A percentile compares a stretch with the other conserved stretches of the same genome.
phyloP scores from a whole-genome alignment of 2,888 invertebrate species.

The Drosophila mettleri region DNA sequence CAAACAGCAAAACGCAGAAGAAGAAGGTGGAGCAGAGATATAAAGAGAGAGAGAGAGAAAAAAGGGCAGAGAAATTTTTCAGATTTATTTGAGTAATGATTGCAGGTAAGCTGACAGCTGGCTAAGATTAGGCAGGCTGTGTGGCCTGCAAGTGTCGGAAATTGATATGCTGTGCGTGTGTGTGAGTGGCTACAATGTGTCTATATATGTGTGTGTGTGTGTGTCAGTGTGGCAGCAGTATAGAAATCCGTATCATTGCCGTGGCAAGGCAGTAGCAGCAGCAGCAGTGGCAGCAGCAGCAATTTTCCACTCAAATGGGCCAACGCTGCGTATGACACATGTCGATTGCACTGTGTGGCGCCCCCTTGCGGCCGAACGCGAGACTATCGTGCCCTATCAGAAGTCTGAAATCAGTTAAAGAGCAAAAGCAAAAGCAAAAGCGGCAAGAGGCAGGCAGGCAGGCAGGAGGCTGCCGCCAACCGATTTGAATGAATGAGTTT shows the following conservation, averaged over 20 bases:
- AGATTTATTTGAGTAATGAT: constrained; percentile 43
- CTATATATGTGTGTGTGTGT: neutral
- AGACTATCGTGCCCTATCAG: constrained; percentile 32
- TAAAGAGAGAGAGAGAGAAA: neutral
- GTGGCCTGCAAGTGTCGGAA: constrained; percentile 67
- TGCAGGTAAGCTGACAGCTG: constrained; percentile 35
- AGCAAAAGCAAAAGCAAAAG: constrained; percentile 14
- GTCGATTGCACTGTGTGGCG: constrained; percentile 59
- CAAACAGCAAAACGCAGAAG: constrained; percentile 17
- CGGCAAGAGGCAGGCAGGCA: neutral
- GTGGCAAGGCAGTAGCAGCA: constrained; percentile 55
- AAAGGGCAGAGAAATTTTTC: constrained; percentile 11
- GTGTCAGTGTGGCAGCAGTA: constrained; percentile 15
- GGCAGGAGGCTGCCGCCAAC: constrained; percentile 20
- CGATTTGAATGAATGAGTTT: constrained; percentile 65
- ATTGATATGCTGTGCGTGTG: constrained; percentile 49
- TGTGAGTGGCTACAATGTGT: neutral
- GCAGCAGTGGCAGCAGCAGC: constrained; percentile 19
- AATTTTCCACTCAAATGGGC: constrained; percentile 71
- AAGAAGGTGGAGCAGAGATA: neutral
- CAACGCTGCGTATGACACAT: constrained; percentile 70
- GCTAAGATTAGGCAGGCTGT: constrained; percentile 26
- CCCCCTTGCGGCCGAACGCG: constrained; percentile 42
- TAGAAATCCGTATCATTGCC: constrained; percentile 66
- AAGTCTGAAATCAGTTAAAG: constrained; percentile 39